Percentiles rank a stretch among this genome's conserved stretches.
Evolutionary conservation across 2,113 vertebrate genomes (phyloP).

Genomic region (Felis chaus): DNA sequence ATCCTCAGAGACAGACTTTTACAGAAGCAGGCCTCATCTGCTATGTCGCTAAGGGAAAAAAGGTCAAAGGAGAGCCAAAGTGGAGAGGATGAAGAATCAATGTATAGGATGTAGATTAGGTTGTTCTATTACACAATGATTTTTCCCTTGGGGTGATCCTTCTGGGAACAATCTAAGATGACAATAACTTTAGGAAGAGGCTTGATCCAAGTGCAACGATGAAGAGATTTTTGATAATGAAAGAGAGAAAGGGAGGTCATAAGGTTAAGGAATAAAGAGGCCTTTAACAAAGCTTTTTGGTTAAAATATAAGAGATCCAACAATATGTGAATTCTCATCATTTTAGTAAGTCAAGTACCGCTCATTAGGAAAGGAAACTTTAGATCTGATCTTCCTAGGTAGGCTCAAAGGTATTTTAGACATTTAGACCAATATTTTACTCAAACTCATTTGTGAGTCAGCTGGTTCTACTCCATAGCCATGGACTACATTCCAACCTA

Average conservation of each 20-base stretch:
- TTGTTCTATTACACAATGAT: neutral
- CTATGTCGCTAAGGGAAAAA: neutral
- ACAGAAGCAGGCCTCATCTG: conserved; percentile 12
- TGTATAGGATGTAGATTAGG: neutral
- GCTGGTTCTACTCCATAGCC: neutral
- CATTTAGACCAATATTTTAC: neutral
- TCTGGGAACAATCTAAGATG: conserved; percentile 15
- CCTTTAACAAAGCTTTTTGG: neutral
- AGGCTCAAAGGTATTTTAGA: neutral
- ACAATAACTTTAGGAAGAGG: conserved; percentile 42
- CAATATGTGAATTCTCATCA: neutral
- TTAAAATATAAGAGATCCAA: neutral
- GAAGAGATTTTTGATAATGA: neutral
- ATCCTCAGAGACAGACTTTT: conserved; percentile 49
- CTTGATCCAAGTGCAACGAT: conserved; percentile 18
- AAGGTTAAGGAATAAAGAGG: neutral
- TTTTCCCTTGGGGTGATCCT: neutral
- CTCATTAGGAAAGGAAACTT: neutral
- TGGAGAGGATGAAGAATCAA: neutral
- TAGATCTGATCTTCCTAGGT: neutral
- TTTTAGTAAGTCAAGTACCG: neutral
- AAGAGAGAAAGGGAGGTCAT: neutral
- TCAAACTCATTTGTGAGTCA: neutral
- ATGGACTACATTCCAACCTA: neutral
- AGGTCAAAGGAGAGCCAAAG: neutral